Conservation (phyloP, 2,113 vertebrate genomes). For the Lamprologus speciosus region DNA sequence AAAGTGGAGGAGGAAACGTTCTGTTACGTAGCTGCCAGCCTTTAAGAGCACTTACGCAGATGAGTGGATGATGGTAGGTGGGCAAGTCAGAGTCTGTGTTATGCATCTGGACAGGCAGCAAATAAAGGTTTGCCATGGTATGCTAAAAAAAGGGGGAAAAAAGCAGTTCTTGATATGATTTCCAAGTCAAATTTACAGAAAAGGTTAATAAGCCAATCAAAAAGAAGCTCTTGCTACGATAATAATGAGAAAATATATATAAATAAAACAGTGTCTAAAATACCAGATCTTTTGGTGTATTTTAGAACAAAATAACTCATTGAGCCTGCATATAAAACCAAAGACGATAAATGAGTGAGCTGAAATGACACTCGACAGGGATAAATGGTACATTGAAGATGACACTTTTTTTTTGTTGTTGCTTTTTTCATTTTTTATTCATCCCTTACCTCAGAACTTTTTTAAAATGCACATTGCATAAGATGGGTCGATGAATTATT, state of each 20-base stretch:
- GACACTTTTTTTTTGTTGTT: not conserved
- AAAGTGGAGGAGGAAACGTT: slow-evolving; percentile 27
- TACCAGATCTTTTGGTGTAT: not conserved
- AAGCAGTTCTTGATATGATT: not conserved
- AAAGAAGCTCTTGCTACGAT: not conserved
- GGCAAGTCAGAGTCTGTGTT: not conserved
- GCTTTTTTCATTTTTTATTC: not conserved
- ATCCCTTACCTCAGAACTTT: not conserved
- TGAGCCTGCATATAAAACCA: not conserved
- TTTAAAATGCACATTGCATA: not conserved
- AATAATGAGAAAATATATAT: not conserved
- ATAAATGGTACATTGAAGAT: not conserved
- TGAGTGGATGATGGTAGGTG: slow-evolving; percentile 43
- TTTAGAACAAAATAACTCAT: not conserved
- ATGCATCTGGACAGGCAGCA: not conserved
- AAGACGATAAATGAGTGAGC: not conserved
- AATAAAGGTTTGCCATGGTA: not conserved
- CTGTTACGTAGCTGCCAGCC: slow-evolving; percentile 24
- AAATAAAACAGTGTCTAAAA: not conserved
- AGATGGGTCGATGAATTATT: slow-evolving; percentile 9
- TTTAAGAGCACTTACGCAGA: slow-evolving; percentile 62
- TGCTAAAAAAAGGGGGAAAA: fast-evolving
- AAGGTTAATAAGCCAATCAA: not conserved
- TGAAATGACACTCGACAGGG: not conserved
- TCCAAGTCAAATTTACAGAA: not conserved